phyloP scores from a whole-genome alignment of 2,888 invertebrate genomes.

The Terebella lapidaria region DNA sequence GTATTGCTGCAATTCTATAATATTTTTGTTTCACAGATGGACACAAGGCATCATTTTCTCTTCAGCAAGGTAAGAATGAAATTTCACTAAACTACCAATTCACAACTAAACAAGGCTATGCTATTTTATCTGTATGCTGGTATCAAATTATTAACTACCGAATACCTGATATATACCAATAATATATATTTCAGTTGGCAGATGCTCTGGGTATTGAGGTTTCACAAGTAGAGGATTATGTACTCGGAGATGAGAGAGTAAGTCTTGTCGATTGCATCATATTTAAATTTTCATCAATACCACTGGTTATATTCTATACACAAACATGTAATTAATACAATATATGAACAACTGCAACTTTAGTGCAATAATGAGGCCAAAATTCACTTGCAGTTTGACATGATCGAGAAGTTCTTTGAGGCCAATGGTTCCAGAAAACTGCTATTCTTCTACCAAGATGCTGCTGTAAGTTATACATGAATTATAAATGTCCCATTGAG shows the following conservation, averaged over 20 bases:
- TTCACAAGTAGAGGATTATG: slow-evolving; percentile 44
- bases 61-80: slow-evolving; percentile 36
- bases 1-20: slow-evolving; percentile 34
- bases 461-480: slow-evolving; percentile 10
- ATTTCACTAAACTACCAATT: too few species aligned
- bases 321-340: too few species aligned
- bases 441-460: slow-evolving; percentile 51
- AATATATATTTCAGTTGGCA: too few species aligned
- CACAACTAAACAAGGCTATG: too few species aligned
- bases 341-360: slow-evolving; percentile 3
- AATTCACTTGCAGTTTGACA: slow-evolving; percentile 46
- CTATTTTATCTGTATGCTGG: too few species aligned
- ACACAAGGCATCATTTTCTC: slow-evolving; percentile 45
- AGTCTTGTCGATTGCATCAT: slow-evolving; percentile 11
- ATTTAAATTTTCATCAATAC: too few species aligned
- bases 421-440: slow-evolving; percentile 47
- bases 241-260: slow-evolving; percentile 51
- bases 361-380: too few species aligned
- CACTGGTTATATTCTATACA: too few species aligned
- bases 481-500: too few species aligned
- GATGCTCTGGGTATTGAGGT: slow-evolving; percentile 45
- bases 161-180: too few species aligned
- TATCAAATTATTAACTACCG: too few species aligned
- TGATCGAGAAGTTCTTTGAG: slow-evolving; percentile 48
- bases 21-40: slow-evolving; percentile 36